Percentiles rank a stretch among this genome's conserved stretches.
Conservation (phyloP, 2,797 vertebrate genomes). For the Allobates femoralis region DNA sequence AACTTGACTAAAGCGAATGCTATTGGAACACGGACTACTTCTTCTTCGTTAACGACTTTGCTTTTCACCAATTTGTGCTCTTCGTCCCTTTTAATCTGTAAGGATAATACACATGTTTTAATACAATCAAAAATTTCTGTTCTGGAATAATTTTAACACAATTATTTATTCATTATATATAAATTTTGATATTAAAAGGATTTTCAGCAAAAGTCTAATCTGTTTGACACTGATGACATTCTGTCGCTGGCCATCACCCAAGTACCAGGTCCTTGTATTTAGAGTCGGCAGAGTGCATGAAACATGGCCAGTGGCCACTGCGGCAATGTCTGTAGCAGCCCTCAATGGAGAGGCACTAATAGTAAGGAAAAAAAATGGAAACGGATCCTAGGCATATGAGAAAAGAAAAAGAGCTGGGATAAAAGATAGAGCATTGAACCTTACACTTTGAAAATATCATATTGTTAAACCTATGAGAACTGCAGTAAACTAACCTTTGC, state of each 20-base stretch:
- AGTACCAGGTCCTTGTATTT: no score
- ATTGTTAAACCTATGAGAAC: background rate
- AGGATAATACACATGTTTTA: background rate
- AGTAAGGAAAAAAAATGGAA: background rate
- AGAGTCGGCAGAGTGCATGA: no score
- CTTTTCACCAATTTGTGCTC: slow-evolving; percentile 94
- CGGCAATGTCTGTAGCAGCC: no score
- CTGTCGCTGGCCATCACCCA: no score
- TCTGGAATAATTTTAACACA: background rate
- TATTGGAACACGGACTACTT: slow-evolving; percentile 88
- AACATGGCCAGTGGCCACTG: no score
- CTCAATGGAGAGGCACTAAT: no score
- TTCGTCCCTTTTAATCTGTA: slow-evolving; percentile 90
- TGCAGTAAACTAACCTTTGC: slow-evolving; percentile 82
- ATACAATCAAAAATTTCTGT: background rate
- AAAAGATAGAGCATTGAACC: background rate
- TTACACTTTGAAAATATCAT: background rate
- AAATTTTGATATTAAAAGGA: no score
- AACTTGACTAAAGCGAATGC: slow-evolving; percentile 96
- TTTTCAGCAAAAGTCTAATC: no score
- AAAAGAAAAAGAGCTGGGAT: no score
- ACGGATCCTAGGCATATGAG: no score
- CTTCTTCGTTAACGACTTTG: slow-evolving; percentile 90
- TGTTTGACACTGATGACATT: no score
- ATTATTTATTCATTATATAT: no score